These are phyloP conservation scores for Odontamblyopus rebecca DNA, from an alignment of 2,797 vertebrate genomes.

Conservation along the genomic window DNA sequence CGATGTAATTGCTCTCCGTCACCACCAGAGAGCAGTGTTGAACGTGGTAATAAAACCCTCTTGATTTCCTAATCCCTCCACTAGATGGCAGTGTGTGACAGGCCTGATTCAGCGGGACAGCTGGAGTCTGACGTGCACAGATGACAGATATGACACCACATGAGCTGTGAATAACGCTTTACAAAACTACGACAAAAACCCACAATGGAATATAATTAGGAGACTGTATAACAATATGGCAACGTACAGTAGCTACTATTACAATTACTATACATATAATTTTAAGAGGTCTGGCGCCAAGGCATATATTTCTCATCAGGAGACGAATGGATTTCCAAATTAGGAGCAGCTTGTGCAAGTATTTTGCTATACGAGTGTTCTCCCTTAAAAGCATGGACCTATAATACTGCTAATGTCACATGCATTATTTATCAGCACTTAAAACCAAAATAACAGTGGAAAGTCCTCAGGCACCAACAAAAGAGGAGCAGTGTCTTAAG, in stretches of 20 bases:
- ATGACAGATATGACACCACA: neutral
- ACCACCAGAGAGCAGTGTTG: conserved; percentile 33
- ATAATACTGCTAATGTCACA: neutral
- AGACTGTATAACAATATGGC: neutral
- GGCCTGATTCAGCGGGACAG: neutral
- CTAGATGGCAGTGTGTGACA: conserved; percentile 46
- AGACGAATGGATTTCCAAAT: neutral
- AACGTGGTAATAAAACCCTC: neutral
- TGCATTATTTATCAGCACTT: neutral
- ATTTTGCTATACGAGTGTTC: neutral
- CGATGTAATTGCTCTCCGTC: neutral
- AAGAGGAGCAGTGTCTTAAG: neutral
- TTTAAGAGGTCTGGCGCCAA: neutral
- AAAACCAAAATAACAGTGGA: neutral
- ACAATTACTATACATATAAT: neutral
- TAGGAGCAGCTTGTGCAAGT: neutral
- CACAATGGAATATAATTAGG: neutral
- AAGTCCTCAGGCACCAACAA: neutral
- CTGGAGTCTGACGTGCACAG: no score
- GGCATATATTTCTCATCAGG: neutral
- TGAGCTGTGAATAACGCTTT: no score
- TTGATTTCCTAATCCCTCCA: conserved; percentile 19
- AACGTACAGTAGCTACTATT: neutral
- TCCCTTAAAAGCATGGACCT: neutral
- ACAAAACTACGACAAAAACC: neutral